Percentiles rank a stretch among this genome's conserved stretches.
Conservation (phyloP, 2,888 invertebrate genomes). For the Dromius quadrimaculatus region DNA sequence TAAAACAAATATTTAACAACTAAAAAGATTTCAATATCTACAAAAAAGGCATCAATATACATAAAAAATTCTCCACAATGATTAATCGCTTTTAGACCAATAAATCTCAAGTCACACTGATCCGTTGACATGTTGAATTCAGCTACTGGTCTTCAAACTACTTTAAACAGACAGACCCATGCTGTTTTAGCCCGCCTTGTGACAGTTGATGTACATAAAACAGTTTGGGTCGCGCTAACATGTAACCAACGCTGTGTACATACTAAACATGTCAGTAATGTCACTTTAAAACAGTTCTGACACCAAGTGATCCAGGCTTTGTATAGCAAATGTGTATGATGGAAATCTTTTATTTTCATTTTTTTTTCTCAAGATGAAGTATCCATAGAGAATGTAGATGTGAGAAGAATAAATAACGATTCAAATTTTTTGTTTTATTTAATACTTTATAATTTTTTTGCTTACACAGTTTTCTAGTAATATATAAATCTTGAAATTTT, state of each 20-base stretch:
- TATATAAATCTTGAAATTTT: too few species aligned
- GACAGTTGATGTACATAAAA: constrained; percentile 35
- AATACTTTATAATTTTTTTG: too few species aligned
- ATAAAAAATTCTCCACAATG: not conserved
- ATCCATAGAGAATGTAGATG: constrained; percentile 19
- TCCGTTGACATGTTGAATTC: constrained; percentile 1
- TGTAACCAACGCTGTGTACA: constrained; percentile 39
- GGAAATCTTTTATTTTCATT: constrained; percentile 4
- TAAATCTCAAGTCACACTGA: constrained; percentile 5
- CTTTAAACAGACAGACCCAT: constrained; percentile 7
- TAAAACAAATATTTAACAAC: too few species aligned
- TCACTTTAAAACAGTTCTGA: constrained; percentile 14
- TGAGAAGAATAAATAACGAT: constrained; percentile 1
- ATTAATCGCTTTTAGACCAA: constrained; percentile 18
- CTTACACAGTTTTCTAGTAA: too few species aligned
- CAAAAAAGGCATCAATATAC: too few species aligned
- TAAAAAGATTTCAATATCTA: too few species aligned
- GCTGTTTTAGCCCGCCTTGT: constrained; percentile 3
- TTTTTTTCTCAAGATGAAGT: constrained; percentile 17
- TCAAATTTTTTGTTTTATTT: too few species aligned
- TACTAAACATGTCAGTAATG: constrained; percentile 38
- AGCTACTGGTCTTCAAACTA: constrained; percentile 21
- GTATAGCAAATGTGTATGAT: not conserved
- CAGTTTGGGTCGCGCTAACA: constrained; percentile 11
- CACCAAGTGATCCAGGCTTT: constrained; percentile 17